A percentile compares a stretch with the other conserved stretches of the same genome.
phyloP scores from a whole-genome alignment of 2,888 invertebrate genomes.

The Nemoura dubitans region DNA sequence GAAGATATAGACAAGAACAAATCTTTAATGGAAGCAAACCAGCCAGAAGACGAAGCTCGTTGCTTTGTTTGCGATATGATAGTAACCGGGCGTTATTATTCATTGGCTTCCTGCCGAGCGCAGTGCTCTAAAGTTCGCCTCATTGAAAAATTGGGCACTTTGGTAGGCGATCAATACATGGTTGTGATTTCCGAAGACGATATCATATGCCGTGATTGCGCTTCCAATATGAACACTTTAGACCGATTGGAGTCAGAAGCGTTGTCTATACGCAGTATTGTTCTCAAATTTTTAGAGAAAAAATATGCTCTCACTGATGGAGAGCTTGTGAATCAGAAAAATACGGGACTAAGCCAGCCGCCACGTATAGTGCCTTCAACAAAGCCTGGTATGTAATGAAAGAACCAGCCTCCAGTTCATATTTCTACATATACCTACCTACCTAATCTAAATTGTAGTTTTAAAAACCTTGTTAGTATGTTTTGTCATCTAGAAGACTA shows the following conservation, averaged over 20 bases:
- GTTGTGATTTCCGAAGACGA: constrained; percentile 60
- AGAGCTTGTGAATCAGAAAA: constrained; percentile 56
- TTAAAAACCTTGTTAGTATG: no score
- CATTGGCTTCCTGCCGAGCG: constrained; percentile 58
- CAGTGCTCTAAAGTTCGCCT: constrained; percentile 57
- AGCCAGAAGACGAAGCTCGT: constrained; percentile 50
- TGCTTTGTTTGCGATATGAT: constrained; percentile 59
- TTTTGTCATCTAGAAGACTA: no score
- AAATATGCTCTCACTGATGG: constrained; percentile 59
- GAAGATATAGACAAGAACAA: not conserved
- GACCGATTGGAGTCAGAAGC: constrained; percentile 59
- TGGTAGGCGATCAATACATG: constrained; percentile 60
- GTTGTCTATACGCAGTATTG: constrained; percentile 55
- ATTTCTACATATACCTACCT: no score
- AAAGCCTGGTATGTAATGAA: constrained; percentile 14
- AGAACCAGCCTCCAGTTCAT: no score
- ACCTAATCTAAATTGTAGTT: no score
- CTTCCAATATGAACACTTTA: constrained; percentile 58
- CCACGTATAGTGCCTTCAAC: constrained; percentile 54
- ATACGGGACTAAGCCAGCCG: constrained; percentile 54
- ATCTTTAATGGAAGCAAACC: not conserved
- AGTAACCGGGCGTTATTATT: constrained; percentile 58
- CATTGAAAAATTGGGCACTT: constrained; percentile 59
- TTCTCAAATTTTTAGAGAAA: constrained; percentile 57
- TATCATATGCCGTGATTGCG: constrained; percentile 59